Percentiles rank a stretch among this genome's conserved stretches.
Conservation (phyloP, 2,888 invertebrate species). For the Drosophila bunnanda region DNA sequence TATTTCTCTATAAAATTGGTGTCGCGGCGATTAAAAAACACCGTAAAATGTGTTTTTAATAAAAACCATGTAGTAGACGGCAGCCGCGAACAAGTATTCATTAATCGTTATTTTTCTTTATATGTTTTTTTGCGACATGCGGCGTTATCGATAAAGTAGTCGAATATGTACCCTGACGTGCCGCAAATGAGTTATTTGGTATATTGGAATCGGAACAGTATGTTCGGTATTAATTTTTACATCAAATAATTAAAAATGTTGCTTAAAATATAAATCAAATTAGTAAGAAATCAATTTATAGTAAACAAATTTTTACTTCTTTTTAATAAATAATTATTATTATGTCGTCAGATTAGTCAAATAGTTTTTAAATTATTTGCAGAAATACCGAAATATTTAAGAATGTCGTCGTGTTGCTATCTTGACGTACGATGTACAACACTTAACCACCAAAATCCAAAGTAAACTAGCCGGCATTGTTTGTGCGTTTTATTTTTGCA, state of each 20-base stretch:
- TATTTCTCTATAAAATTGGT: background rate
- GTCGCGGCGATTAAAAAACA: slow-evolving; percentile 9
- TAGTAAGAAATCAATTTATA: too few relatives aligned
- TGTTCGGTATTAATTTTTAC: background rate
- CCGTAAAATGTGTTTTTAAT: slow-evolving; percentile 17
- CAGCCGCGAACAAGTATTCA: slow-evolving; percentile 33
- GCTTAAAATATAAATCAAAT: too few relatives aligned
- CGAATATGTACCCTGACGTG: slow-evolving; percentile 16
- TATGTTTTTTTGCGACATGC: slow-evolving; percentile 27
- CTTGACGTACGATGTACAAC: slow-evolving; percentile 13
- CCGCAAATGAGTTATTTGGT: background rate
- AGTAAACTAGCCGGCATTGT: slow-evolving; percentile 39
- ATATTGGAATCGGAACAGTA: slow-evolving; percentile 3
- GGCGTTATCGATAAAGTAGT: slow-evolving; percentile 27
- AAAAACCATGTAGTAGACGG: slow-evolving; percentile 32
- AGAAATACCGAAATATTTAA: background rate
- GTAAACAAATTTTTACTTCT: too few relatives aligned
- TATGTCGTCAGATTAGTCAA: too few relatives aligned
- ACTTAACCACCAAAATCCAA: slow-evolving; percentile 11
- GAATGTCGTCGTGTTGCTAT: slow-evolving; percentile 4
- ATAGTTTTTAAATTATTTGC: too few relatives aligned
- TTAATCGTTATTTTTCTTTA: slow-evolving; percentile 41
- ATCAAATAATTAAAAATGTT: too few relatives aligned
- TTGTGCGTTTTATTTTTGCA: slow-evolving; percentile 35
- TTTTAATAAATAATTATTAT: too few relatives aligned